phyloP scores from a whole-genome alignment of 2,113 vertebrate species.

The Lipotes vexillifer region DNA sequence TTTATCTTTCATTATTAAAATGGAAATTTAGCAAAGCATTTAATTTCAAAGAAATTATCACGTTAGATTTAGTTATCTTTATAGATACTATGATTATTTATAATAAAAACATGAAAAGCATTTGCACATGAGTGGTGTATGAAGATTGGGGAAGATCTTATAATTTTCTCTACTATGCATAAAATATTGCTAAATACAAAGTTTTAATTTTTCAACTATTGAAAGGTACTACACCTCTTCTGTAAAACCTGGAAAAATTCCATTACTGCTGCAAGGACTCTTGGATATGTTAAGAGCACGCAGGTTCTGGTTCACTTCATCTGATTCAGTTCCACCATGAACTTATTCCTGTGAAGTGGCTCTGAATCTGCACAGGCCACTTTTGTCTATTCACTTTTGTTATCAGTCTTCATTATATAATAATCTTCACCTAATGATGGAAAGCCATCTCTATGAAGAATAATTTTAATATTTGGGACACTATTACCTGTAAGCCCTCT shows the following conservation, averaged over 20 bases:
- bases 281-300: not conserved
- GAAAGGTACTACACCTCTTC: conserved; percentile 26
- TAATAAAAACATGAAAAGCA: conserved; percentile 16
- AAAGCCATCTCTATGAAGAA: conserved; percentile 40
- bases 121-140: not conserved
- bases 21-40: not conserved
- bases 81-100: not conserved
- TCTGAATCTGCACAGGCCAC: conserved; percentile 17
- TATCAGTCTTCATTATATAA: conserved; percentile 33
- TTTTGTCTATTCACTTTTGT: conserved; percentile 11
- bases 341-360: not conserved
- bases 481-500: conserved; percentile 25
- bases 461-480: conserved; percentile 31
- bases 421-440: conserved; percentile 30
- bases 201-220: conserved; percentile 24
- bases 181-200: conserved; percentile 4
- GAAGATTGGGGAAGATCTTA: not conserved
- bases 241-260: conserved; percentile 19
- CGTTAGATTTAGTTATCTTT: not conserved
- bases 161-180: not conserved
- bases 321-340: not conserved
- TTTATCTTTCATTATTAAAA: conserved; percentile 36
- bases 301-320: conserved; percentile 20
- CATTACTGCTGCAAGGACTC: not conserved
- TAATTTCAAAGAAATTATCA: conserved; percentile 36